Evolutionary conservation across 2,888 invertebrate genomes (phyloP).

Genomic region (Aleiodes testaceus): DNA sequence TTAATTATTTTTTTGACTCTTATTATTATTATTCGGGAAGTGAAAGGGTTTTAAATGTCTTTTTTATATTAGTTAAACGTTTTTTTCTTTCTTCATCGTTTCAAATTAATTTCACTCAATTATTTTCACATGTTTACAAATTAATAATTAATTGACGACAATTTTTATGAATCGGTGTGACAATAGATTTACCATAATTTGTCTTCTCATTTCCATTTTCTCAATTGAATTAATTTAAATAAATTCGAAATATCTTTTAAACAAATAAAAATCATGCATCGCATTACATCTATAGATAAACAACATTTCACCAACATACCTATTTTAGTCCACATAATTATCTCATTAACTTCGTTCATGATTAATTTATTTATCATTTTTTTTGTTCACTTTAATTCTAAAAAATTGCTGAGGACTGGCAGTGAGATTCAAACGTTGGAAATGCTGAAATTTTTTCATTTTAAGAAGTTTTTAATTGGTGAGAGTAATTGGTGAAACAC

Average conservation of each 20-base stretch:
- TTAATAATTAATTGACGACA: conserved; percentile 29
- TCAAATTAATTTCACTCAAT: conserved; percentile 23
- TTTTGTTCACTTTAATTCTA: background rate
- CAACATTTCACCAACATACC: background rate
- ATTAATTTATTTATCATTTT: conserved; percentile 1
- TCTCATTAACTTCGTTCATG: background rate
- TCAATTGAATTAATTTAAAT: conserved; percentile 36
- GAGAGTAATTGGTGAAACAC: conserved; percentile 25
- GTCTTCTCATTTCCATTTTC: conserved; percentile 52
- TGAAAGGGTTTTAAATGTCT: conserved; percentile 28
- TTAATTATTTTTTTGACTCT: too few relatives aligned
- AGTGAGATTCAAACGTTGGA: conserved; percentile 21
- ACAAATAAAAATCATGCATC: conserved; percentile 7
- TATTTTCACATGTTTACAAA: conserved; percentile 28
- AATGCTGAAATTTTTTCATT: conserved; percentile 12
- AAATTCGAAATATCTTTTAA: too few relatives aligned
- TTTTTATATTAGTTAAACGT: conserved; percentile 36
- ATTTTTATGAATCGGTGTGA: conserved; percentile 17
- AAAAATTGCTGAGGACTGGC: conserved; percentile 29
- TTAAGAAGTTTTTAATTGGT: background rate
- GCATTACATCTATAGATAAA: conserved; percentile 7
- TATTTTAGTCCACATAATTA: background rate
- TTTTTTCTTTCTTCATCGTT: conserved; percentile 3
- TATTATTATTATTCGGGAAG: conserved; percentile 16
- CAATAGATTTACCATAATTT: background rate